These are phyloP conservation scores for Callipepla squamata DNA, from an alignment of 2,113 vertebrate species.

Conservation along the genomic window DNA sequence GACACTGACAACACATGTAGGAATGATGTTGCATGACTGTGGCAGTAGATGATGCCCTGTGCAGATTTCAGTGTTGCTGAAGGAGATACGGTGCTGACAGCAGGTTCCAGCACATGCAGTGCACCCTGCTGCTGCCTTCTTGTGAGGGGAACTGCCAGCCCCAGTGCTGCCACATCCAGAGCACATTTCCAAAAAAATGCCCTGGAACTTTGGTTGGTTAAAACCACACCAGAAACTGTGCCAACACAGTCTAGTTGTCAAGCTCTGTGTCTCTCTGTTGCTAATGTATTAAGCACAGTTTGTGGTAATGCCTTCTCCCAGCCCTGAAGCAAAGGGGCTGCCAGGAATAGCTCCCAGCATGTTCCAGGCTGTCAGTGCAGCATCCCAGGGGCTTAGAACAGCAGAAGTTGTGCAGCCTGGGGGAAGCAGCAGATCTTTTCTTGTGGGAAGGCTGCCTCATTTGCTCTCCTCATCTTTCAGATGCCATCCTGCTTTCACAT, in stretches of 20 bases:
- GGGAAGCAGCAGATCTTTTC: neutral
- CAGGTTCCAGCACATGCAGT: neutral
- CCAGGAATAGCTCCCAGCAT: neutral
- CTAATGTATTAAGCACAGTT: neutral
- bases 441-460: neutral
- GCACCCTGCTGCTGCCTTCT: neutral
- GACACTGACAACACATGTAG: fast-evolving
- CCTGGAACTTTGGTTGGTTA: fast-evolving
- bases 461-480: neutral
- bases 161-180: neutral
- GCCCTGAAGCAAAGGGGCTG: neutral
- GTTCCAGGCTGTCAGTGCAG: neutral
- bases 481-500: neutral
- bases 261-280: fast-evolving
- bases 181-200: neutral
- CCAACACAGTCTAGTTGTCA: neutral
- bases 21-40: neutral
- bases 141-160: fast-evolving
- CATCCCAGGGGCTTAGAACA: neutral
- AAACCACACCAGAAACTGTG: neutral
- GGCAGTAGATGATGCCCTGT: neutral
- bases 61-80: neutral
- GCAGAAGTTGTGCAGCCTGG: fast-evolving
- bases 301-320: neutral
- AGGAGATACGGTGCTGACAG: neutral